Base-by-base conservation (phyloP, 2,888 invertebrate species). In the Caprella mutica region DNA sequence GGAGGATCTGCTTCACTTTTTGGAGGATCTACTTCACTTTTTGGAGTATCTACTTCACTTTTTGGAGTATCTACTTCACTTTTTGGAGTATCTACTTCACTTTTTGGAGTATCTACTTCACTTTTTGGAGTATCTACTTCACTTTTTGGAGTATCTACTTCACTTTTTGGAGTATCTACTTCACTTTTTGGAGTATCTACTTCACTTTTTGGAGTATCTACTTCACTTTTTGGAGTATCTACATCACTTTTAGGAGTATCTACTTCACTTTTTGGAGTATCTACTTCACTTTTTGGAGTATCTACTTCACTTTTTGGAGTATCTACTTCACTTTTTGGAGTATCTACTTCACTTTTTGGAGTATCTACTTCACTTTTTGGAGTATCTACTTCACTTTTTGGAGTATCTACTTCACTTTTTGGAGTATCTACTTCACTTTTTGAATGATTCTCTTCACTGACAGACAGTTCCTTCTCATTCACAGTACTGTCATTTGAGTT, bases 311-410 rank as follows among this genome's bases (percentile, higher is more conserved):
- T 48, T 14, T 54, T 54, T 21, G n/a, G n/a, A n/a, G 43, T 50
- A 26, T 17, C 42, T 51, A 48, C 55, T 19, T 40, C 67, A 52
- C 59, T 61, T 55, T 38, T 53, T 26, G 8, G 33, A 33, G 33
- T 9, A 33, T 33, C 9, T 9, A 14, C 33, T 33, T 33, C 9
- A 9, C 9, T 9, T 33, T 8, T 14, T 9, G 33, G 14, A 9
- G 33, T 14, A 33, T 8, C 9, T 14, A 33, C 29, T 48, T 50
- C 67, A 52, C 59, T 61, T 56, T 38, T 53, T 23, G 33, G 8
- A 14, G 33, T 9, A 9, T 33, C 33, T 14, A 9, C 14, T 9
- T 33, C 33, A 33, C 33, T 9, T 8, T 14, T 33, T 14, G 33
- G 14, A 33, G 9, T 33, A 14, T 9, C 33, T 9, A 33, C 14